Percentiles rank a stretch among this genome's conserved stretches.
Conservation (phyloP, 2,797 vertebrate genomes). For the Parotocinclus haroldoi region DNA sequence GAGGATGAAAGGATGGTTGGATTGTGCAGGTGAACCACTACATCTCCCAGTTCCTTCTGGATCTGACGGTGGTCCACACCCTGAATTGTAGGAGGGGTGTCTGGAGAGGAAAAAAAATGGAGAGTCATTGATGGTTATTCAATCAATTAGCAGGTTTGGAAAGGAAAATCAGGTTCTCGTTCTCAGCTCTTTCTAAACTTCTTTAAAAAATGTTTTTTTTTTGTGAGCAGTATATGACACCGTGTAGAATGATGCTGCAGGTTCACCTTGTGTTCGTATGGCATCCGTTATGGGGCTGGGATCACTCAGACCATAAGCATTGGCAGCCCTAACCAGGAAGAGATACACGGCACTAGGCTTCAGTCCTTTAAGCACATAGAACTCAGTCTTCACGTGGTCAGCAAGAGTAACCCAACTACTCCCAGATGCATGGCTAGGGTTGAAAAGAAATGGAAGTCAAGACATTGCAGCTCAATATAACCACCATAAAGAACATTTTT, state of each 20-base stretch:
- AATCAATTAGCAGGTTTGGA: not conserved
- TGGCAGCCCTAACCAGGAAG: conserved; percentile 94
- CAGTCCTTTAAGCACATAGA: conserved; percentile 86
- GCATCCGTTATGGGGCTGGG: conserved; percentile 96
- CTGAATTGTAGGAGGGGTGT: conserved; percentile 92
- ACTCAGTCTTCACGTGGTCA: conserved; percentile 93
- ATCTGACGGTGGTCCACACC: conserved; percentile 97
- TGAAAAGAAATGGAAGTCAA: too few relatives aligned
- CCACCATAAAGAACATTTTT: too few relatives aligned
- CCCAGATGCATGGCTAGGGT: conserved; percentile 86
- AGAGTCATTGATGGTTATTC: not conserved
- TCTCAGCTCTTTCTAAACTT: not conserved
- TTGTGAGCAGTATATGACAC: too few relatives aligned
- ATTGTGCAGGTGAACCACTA: conserved; percentile 93
- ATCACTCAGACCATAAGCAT: conserved; percentile 95
- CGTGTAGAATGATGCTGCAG: too few relatives aligned
- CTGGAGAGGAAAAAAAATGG: conserved; percentile 64
- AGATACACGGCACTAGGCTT: conserved; percentile 95
- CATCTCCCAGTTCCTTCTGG: conserved; percentile 90
- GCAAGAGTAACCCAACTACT: conserved; percentile 98
- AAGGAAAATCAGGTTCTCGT: too few relatives aligned
- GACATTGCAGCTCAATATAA: too few relatives aligned
- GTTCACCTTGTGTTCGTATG: conserved; percentile 93
- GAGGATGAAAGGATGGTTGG: conserved; percentile 97
- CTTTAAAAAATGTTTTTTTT: too few relatives aligned